Base-by-base conservation (phyloP, 92 coral and sea anemone species). In the Umimayanthus chanpuru region DNA sequence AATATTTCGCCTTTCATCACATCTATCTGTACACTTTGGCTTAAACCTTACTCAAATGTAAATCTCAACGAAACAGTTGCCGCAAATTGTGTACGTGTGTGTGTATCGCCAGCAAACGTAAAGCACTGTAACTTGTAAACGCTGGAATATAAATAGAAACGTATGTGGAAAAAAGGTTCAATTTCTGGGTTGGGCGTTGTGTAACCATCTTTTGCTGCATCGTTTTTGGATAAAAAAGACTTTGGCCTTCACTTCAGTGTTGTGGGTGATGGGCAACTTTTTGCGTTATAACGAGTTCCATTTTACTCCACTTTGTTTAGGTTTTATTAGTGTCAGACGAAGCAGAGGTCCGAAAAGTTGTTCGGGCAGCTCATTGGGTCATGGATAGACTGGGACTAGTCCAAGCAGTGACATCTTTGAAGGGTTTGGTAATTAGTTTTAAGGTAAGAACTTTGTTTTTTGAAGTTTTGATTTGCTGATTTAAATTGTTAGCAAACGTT, bases 261-360 rank as follows among this genome's bases (percentile, higher is more conserved):
- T 26, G 21, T 29, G 32, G 68, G 68, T 20, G 9, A 21, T 20
- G 26, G 68, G 1, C 68, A 61, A 23, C 26, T 23, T 61, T 32
- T 61, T 1, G 25, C 26, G 26, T 20, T 0, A 2, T 1, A 61
- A 61, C 25, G 3, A 6, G 39, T 72, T 73, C 28, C 71, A 10
- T 0, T 40, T 73, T 87, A 23, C 6, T 11, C 79, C 30, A 40
- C 10, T 64, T 23, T 16, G 9, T 18, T 25, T 20, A 96, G 99
- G 97, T 97, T 47, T 92, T 97, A 73, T 93, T 97, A 44, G 98
- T 96, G 36, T 95, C 96, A 67, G 99, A 97, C 81, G 94, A 97
- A 88, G 97, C 98, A 3, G 99, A 97, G 84, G 97, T 97, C 6
- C 97, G 94, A 23, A 97, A 97, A 88, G 92, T 97, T 77, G 94